Percentiles rank a stretch among this genome's conserved stretches.
Conservation (phyloP, 2,113 vertebrate genomes). For the Alouatta palliata region DNA sequence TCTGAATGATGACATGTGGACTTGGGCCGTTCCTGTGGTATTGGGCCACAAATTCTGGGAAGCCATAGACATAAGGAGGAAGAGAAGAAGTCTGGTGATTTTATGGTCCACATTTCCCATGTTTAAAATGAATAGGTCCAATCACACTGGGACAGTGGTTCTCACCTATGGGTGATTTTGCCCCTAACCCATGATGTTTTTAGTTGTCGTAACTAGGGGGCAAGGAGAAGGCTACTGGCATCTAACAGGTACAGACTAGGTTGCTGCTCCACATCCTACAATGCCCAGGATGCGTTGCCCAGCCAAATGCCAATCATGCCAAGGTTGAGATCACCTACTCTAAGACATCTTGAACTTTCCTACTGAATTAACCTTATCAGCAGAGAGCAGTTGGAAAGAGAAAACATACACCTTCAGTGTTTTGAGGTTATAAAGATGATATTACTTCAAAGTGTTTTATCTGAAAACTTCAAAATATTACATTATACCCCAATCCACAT, state of each 20-base stretch:
- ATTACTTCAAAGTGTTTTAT: background rate
- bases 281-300: background rate
- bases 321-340: too few relatives aligned
- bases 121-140: background rate
- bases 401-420: background rate
- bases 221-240: background rate
- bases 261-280: background rate
- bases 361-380: background rate
- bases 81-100: too few relatives aligned
- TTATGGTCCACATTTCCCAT: background rate
- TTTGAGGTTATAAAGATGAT: background rate
- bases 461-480: background rate
- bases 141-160: background rate
- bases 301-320: background rate
- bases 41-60: background rate
- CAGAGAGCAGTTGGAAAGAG: background rate
- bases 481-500: background rate
- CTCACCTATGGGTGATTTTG: background rate
- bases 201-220: background rate
- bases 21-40: rapidly evolving
- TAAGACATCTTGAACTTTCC: background rate
- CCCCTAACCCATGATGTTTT: background rate
- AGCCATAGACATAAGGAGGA: background rate
- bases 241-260: background rate
- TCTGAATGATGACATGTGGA: background rate